Evolutionary conservation across 1,140 invertebrate genomes (phyloP), one percentile per base, ranked within the genome.

Genomic region (Hypsibius dujardini): DNA sequence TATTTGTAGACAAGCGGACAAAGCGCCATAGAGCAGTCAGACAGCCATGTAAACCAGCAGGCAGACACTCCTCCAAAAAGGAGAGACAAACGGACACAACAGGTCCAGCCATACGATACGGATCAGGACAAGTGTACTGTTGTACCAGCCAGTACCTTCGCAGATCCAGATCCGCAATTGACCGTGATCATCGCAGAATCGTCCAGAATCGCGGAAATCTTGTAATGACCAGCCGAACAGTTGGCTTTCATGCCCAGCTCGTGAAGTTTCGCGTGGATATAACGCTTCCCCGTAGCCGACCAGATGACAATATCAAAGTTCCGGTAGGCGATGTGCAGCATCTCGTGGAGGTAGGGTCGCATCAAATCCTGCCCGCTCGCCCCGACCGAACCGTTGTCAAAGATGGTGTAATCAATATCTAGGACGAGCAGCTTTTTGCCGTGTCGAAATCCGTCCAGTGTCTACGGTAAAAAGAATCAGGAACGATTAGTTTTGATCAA

Each of bases 231-330:
- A 81, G 86, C 46, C 80, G 84, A 0, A 86, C 81, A n/a, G 47
- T 42, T 1, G n/a, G 72, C 72, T 1, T 73, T 74, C 0, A 96
- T 91, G 0, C 92, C 92, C 0, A 97, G 81, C 45, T 95, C 79
- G 71, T 88, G 88, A 92, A 98, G 95, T 80, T 98, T 98, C 75
- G 94, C 90, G 76, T 95, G 89, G 69, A 98, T 95, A 92, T 92
- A 97, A 76, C 91, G 94, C 92, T 96, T 96, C 73, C 88, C 89
- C 1, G 94, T 98, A 1, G 94, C 94, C 50, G 94, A 83, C 83
- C 82, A 87, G 46, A 84, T 84, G 28, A 79, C 82, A 72, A 84
- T 84, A 73, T 84, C 83, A 77, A 83, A 84, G 74, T 83, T 81
- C 76, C 87, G 85, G 79, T 97, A 97, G 1, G 92, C 90, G n/a